phyloP scores from a whole-genome alignment of 35 echinoderm and acorn worm species.

The Stichopus chloronotus region DNA sequence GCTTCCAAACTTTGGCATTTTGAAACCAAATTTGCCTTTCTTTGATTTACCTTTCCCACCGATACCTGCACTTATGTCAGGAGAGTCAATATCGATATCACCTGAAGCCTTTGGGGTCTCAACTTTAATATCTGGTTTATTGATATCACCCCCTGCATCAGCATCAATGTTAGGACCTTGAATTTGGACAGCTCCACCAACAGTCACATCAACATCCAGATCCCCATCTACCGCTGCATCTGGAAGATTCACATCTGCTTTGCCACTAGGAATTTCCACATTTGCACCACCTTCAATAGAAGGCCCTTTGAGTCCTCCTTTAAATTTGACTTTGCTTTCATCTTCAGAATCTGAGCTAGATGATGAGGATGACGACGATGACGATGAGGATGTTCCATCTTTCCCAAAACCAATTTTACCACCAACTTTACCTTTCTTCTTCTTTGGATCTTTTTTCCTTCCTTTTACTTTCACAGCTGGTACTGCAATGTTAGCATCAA shows the following conservation, averaged over 20 bases:
- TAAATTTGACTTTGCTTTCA: slow-evolving; percentile 33
- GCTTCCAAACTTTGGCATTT: slow-evolving; percentile 62
- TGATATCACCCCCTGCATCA: slow-evolving; percentile 32
- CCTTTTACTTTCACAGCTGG: slow-evolving; percentile 22
- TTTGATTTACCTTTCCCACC: slow-evolving; percentile 51
- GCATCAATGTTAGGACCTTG: not conserved
- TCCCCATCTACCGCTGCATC: slow-evolving; percentile 56
- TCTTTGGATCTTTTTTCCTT: slow-evolving; percentile 33
- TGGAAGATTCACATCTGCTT: slow-evolving; percentile 53
- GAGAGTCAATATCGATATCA: slow-evolving; percentile 45
- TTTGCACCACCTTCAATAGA: slow-evolving; percentile 34
- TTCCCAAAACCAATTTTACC: slow-evolving; percentile 42
- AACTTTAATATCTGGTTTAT: slow-evolving; percentile 45
- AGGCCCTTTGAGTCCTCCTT: slow-evolving; percentile 8
- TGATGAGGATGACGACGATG: slow-evolving; percentile 61
- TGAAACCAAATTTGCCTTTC: slow-evolving; percentile 37
- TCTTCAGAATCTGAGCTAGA: slow-evolving; percentile 23
- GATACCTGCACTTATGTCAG: slow-evolving; percentile 35
- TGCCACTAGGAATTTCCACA: slow-evolving; percentile 39
- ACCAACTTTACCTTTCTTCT: slow-evolving; percentile 33
- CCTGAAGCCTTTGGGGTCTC: slow-evolving; percentile 33
- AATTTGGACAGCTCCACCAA: not conserved
- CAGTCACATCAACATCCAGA: slow-evolving; percentile 26
- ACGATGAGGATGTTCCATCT: slow-evolving; percentile 26
- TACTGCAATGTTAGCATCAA: slow-evolving; percentile 6